Evolutionary conservation across 37 sponge, comb jelly and placozoan species (phyloP).

Genomic region (Spongilla lacustris): DNA sequence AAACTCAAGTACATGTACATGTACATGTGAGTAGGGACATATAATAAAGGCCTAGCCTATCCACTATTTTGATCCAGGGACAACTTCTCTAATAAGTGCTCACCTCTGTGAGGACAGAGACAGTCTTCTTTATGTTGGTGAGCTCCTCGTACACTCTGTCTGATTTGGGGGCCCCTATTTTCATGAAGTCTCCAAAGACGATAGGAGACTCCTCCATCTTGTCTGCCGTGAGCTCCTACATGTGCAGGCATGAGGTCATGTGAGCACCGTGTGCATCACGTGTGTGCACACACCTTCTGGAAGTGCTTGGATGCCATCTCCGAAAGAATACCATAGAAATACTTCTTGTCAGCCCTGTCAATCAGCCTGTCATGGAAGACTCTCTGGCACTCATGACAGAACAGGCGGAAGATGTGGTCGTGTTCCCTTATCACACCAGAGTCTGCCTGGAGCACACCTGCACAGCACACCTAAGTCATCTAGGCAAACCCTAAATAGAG

Average conservation of each 20-base stretch:
- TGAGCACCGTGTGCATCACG: not conserved
- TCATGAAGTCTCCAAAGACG: constrained; percentile 97
- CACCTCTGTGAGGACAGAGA: constrained; percentile 80
- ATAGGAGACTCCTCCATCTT: constrained; percentile 92
- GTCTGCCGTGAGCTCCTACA: constrained; percentile 87
- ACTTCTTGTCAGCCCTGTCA: constrained; percentile 88
- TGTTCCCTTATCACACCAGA: constrained; percentile 95
- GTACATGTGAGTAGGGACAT: no score
- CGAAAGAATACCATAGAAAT: constrained; percentile 94
- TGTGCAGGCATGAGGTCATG: not conserved
- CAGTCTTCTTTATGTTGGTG: constrained; percentile 78
- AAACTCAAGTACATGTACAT: no score
- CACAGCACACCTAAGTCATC: no score
- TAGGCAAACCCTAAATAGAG: not conserved
- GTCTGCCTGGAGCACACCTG: constrained; percentile 96
- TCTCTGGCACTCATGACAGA: constrained; percentile 95
- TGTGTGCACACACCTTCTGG: constrained; percentile 51
- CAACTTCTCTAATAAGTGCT: not conserved
- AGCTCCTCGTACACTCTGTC: constrained; percentile 95
- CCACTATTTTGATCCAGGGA: not conserved
- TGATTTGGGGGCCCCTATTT: constrained; percentile 82
- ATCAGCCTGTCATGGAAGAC: constrained; percentile 98
- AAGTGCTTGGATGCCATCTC: constrained; percentile 95
- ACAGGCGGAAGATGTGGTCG: constrained; percentile 88
- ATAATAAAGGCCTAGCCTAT: no score